Conservation (phyloP, 2,113 vertebrate genomes). For the Spizaetus ornatus region DNA sequence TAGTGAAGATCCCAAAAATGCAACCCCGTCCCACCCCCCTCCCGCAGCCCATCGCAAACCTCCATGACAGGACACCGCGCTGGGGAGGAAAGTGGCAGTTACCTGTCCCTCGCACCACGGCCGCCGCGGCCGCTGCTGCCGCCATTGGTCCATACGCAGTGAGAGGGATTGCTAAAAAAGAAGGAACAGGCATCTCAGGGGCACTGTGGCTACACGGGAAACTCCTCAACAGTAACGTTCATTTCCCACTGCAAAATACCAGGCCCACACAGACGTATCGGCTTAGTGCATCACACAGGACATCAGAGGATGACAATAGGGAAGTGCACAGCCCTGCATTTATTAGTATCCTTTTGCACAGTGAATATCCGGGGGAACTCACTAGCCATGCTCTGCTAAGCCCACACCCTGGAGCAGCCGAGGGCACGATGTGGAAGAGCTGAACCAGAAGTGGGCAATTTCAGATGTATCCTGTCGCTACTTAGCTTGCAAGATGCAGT, state of each 20-base stretch:
- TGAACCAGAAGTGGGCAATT: not conserved
- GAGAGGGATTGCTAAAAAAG: constrained; percentile 90
- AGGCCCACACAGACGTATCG: not conserved
- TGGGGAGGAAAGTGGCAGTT: constrained; percentile 20
- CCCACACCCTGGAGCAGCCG: not conserved
- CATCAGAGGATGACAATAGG: not conserved
- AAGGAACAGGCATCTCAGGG: constrained; percentile 9
- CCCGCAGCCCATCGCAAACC: not conserved
- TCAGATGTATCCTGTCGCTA: not conserved
- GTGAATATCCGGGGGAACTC: not conserved
- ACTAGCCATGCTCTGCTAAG: not conserved
- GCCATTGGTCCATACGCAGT: constrained; percentile 98
- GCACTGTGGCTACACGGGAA: not conserved
- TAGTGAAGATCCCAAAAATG: constrained; percentile 56
- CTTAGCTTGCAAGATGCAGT: not conserved
- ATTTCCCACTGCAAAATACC: not conserved
- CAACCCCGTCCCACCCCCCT: not conserved
- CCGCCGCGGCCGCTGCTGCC: constrained; percentile 87
- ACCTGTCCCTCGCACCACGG: constrained; percentile 91
- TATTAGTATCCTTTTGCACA: not conserved
- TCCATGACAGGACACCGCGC: not conserved
- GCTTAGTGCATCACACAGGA: not conserved
- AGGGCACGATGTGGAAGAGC: not conserved
- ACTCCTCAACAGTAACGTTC: not conserved
- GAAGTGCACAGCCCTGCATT: not conserved